Evolutionary conservation across 2,888 invertebrate genomes (phyloP).

Genomic region (Lamellibrachia columna): DNA sequence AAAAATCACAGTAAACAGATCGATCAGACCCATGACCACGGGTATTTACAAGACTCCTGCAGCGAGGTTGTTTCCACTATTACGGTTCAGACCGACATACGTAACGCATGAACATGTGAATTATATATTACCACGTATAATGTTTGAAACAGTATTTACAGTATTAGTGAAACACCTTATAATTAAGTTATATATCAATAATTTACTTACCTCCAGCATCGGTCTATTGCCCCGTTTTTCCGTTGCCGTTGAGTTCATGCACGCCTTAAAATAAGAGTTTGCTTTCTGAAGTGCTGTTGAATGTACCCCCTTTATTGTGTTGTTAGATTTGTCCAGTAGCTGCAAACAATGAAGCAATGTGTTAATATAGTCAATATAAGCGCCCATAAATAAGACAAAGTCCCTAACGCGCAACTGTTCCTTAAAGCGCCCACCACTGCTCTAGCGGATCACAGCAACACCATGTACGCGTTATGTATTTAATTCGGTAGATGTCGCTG

Average conservation of each 20-base stretch:
- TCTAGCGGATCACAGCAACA: too few relatives aligned
- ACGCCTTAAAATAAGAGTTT: conserved; percentile 47
- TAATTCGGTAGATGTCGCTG: too few relatives aligned
- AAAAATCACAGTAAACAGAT: background rate
- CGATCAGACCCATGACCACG: too few relatives aligned
- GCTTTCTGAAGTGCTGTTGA: conserved; percentile 54
- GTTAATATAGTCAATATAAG: background rate
- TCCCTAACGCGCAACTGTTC: too few relatives aligned
- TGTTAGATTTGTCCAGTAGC: conserved; percentile 43
- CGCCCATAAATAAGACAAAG: background rate
- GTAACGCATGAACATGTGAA: too few relatives aligned
- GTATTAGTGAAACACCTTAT: background rate
- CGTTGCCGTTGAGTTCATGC: conserved; percentile 50
- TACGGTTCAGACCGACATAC: too few relatives aligned
- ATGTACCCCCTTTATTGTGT: conserved; percentile 42
- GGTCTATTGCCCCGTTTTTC: conserved; percentile 44
- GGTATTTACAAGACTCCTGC: too few relatives aligned
- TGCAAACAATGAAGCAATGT: conserved; percentile 31
- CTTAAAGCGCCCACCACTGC: too few relatives aligned
- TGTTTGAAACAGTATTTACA: background rate
- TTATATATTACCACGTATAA: background rate
- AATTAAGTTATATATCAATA: conserved; percentile 34
- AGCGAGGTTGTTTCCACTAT: too few relatives aligned
- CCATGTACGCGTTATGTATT: too few relatives aligned
- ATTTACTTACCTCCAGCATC: conserved; percentile 45